Evolutionary conservation across 1,140 invertebrate genomes (phyloP), one percentile per base, ranked within the genome.

Genomic region (Cotesia typhae): DNA sequence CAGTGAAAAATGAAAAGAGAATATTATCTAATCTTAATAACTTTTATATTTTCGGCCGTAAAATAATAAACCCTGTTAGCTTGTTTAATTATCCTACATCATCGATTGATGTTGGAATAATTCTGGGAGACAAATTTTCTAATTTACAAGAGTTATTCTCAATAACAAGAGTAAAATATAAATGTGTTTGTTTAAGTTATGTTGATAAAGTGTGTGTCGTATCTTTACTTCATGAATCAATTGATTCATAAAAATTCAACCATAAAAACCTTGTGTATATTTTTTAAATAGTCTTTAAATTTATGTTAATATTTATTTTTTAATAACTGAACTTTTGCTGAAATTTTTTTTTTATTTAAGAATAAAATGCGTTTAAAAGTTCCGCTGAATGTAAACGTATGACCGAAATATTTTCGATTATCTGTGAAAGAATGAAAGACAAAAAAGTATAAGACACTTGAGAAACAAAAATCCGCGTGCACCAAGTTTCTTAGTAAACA

Each of bases 51-150:
- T 64, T 71, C 17, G 61, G 52, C 20, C 47, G 60, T 51, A 41
- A 61, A 41, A 71, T 52, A 53, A 65, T 64, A 59, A 71, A 51
- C 20, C 17, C 9, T 71, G 70, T 47, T 71, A 37, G 35, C 10
- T 67, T 14, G 28, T 9, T 47, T 5, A 9, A 51, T 66, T 66
- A 20, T 51, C 6, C 6, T 10, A 47, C 14, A 10, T 17, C 20
- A 20, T 66, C 38, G 28, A 3, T 52, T 41, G 12, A 65, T 47
- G n/a, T 9, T 51, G 6, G 14, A 51, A 51, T 51, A 7, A 51
- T 51, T 51, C 7, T 51, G 47, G 47, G 52, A 55, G 38, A 12
- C 41, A 53, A 12, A 35, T 52, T 52, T 67, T 67, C 52, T 67
- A 5, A 51, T 67, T 55, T 55, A 55, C 7, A 55, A 55, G 52